These are phyloP conservation scores for Trachurus trachurus DNA, from an alignment of 2,797 vertebrate genomes.

Conservation along the genomic window DNA sequence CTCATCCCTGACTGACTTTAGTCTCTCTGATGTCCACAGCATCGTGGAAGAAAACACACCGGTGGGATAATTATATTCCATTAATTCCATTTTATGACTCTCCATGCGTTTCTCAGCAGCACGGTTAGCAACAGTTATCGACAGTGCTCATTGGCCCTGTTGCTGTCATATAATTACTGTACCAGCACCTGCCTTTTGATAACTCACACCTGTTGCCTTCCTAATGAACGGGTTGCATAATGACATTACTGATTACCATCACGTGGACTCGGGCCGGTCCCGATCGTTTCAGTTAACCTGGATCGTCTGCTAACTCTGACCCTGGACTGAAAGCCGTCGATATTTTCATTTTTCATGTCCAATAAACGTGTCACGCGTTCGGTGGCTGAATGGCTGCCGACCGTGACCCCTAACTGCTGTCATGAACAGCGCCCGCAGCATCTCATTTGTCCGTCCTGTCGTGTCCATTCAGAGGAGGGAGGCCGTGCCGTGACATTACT, in stretches of 20 bases:
- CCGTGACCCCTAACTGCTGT: conserved; percentile 61
- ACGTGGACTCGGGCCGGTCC: background rate
- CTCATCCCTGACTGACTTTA: conserved; percentile 26
- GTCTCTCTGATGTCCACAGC: conserved; percentile 13
- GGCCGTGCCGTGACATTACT: conserved; percentile 20
- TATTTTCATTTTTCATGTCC: conserved; percentile 73
- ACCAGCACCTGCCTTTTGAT: conserved; percentile 71
- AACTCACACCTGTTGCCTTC: conserved; percentile 64
- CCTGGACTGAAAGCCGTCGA: conserved; percentile 59
- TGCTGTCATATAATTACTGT: conserved; percentile 62
- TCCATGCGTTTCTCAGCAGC: conserved; percentile 49
- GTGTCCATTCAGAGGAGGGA: background rate
- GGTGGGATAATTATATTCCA: conserved; percentile 33
- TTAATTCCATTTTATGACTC: conserved; percentile 57
- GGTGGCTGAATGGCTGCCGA: conserved; percentile 46
- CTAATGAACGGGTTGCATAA: conserved; percentile 38
- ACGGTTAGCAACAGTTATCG: conserved; percentile 20
- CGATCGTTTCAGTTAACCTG: conserved; percentile 38
- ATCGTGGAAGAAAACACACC: conserved; percentile 7
- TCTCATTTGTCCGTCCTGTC: conserved; percentile 56
- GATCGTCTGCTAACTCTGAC: conserved; percentile 42
- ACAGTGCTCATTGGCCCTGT: conserved; percentile 31
- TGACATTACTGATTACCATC: conserved; percentile 54
- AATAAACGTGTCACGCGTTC: conserved; percentile 74
- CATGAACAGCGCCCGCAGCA: conserved; percentile 34